Evolutionary conservation across 2,888 invertebrate genomes (phyloP).

Genomic region (Diaprepes abbreviatus): DNA sequence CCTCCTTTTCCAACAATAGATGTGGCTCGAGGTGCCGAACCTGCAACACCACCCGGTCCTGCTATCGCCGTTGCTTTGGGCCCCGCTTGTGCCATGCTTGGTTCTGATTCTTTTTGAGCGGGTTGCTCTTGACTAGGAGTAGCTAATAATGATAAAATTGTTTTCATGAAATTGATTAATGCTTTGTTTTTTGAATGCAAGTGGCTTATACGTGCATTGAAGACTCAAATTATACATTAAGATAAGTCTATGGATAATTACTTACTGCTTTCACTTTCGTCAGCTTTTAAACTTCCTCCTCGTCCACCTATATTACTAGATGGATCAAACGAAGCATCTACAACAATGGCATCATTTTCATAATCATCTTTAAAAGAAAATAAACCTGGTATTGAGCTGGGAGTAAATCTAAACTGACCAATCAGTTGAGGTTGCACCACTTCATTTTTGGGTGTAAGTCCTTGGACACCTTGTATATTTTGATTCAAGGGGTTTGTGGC

Average conservation of each 20-base stretch:
- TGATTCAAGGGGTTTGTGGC: background rate
- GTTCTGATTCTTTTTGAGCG: constrained; percentile 56
- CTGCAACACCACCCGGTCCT: constrained; percentile 69
- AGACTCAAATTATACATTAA: no score
- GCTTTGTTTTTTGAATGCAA: no score
- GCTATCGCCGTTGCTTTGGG: constrained; percentile 70
- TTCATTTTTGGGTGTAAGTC: constrained; percentile 11
- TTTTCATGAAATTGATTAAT: no score
- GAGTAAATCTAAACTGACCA: constrained; percentile 51
- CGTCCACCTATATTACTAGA: constrained; percentile 34
- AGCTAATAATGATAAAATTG: constrained; percentile 10
- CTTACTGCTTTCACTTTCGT: constrained; percentile 36
- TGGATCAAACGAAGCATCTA: constrained; percentile 67
- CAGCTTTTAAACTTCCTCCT: constrained; percentile 4
- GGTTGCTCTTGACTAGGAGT: background rate
- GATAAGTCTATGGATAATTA: no score
- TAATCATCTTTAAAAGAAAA: constrained; percentile 64
- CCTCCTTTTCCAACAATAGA: constrained; percentile 70
- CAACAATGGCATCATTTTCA: constrained; percentile 69
- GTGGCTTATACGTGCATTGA: no score
- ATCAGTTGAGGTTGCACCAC: constrained; percentile 46
- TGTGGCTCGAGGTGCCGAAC: constrained; percentile 68
- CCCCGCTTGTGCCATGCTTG: constrained; percentile 68
- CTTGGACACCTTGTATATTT: background rate
- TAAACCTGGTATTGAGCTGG: constrained; percentile 46